Evolutionary conservation across 2,113 vertebrate genomes (phyloP).

Genomic region (Myotis lucifugus): DNA sequence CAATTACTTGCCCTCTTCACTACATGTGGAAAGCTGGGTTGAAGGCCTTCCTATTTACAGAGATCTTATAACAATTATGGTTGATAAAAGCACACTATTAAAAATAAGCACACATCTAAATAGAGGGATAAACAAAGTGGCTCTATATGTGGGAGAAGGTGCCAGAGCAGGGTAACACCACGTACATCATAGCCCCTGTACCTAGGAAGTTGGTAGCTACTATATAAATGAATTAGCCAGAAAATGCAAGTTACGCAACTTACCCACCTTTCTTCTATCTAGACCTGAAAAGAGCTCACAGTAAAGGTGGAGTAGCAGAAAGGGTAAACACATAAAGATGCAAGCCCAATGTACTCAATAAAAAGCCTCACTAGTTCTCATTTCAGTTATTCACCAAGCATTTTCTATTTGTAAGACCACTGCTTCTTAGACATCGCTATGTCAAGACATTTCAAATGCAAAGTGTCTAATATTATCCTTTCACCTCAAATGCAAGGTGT

Average conservation of each 20-base stretch:
- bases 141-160: background rate
- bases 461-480: conserved; percentile 1
- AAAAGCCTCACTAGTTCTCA: background rate
- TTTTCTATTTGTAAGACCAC: background rate
- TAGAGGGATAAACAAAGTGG: background rate
- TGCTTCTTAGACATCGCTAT: background rate
- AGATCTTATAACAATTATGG: background rate
- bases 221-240: background rate
- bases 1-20: background rate
- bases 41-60: background rate
- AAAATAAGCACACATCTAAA: conserved; percentile 32
- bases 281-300: background rate
- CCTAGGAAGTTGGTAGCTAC: background rate
- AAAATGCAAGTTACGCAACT: conserved; percentile 20
- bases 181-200: background rate
- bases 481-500: background rate
- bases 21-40: background rate
- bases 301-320: background rate
- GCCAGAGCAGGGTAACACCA: background rate
- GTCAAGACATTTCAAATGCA: background rate
- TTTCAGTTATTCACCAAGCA: background rate
- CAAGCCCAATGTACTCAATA: background rate
- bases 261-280: background rate
- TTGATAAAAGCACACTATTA: background rate
- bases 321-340: background rate